A percentile compares a stretch with the other conserved stretches of the same genome.
Evolutionary conservation across 2,797 vertebrate genomes (phyloP).

Genomic region (Onychomys leucogaster): DNA sequence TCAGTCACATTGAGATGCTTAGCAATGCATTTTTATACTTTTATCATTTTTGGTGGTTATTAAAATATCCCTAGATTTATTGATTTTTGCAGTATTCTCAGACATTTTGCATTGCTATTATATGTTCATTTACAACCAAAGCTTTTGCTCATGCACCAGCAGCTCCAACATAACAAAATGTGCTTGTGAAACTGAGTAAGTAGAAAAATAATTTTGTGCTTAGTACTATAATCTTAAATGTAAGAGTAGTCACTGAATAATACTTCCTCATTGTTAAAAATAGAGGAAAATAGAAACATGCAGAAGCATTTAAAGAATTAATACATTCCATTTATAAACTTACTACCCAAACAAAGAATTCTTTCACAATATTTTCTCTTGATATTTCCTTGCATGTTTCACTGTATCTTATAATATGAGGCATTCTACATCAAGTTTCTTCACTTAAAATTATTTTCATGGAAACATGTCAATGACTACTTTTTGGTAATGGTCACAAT

Average conservation of each 20-base stretch:
- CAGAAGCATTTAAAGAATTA: background rate
- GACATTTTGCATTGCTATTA: slow-evolving; percentile 26
- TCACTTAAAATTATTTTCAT: background rate
- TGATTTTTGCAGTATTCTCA: slow-evolving; percentile 15
- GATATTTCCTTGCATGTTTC: background rate
- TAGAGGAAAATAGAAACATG: background rate
- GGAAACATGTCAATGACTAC: background rate
- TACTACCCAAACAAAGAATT: background rate
- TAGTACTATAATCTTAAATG: background rate
- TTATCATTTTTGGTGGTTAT: background rate
- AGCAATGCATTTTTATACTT: background rate
- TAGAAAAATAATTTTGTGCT: background rate
- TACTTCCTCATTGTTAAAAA: background rate
- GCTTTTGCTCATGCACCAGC: background rate
- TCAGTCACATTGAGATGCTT: background rate
- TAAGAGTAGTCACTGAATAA: slow-evolving; percentile 14
- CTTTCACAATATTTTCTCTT: background rate
- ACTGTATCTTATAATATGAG: background rate
- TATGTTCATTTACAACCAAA: background rate
- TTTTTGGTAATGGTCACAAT: slow-evolving; percentile 15
- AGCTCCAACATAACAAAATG: background rate
- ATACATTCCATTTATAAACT: background rate
- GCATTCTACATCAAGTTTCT: background rate
- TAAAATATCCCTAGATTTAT: slow-evolving; percentile 5
- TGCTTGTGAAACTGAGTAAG: slow-evolving; percentile 5